These are phyloP conservation scores for Halocynthia roretzi DNA, from an alignment of 23 tunicate genomes.

Conservation along the genomic window DNA sequence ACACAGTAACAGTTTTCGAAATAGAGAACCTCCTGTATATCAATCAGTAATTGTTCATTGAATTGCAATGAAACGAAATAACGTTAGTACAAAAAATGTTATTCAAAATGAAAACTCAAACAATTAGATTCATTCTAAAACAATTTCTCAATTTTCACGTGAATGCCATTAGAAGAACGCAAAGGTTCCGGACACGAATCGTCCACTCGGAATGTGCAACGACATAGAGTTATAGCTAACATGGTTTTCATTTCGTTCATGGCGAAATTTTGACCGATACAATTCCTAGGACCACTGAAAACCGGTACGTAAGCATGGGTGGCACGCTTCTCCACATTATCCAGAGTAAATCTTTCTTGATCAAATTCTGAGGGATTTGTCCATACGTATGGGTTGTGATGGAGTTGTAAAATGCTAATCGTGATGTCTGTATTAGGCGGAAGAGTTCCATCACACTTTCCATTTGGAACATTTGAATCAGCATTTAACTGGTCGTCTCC, in stretches of 20 bases:
- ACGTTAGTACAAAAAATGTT: too few relatives aligned
- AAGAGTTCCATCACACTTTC: background rate
- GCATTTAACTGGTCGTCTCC: background rate
- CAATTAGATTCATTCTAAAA: too few relatives aligned
- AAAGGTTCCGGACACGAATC: conserved; percentile 56
- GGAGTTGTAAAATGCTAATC: background rate
- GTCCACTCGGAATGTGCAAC: conserved; percentile 45
- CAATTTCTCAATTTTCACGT: too few relatives aligned
- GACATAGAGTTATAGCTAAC: conserved; percentile 35
- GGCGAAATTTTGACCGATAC: conserved; percentile 90
- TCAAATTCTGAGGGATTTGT: conserved; percentile 51
- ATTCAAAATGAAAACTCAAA: too few relatives aligned
- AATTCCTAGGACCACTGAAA: conserved; percentile 86
- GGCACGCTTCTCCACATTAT: conserved; percentile 26
- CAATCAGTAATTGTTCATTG: too few relatives aligned
- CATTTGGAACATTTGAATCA: background rate
- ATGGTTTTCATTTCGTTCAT: conserved; percentile 86
- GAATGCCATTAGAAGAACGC: too few relatives aligned
- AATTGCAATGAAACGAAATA: too few relatives aligned
- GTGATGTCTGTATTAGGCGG: background rate
- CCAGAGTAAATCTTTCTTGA: conserved; percentile 43
- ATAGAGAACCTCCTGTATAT: too few relatives aligned
- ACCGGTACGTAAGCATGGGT: conserved; percentile 70
- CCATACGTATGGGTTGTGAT: conserved; percentile 19
- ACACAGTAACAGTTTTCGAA: too few relatives aligned